Evolutionary conservation across 2,113 vertebrate genomes (phyloP), one percentile per base, ranked within the genome.

Genomic region (Donacobius atricapilla): DNA sequence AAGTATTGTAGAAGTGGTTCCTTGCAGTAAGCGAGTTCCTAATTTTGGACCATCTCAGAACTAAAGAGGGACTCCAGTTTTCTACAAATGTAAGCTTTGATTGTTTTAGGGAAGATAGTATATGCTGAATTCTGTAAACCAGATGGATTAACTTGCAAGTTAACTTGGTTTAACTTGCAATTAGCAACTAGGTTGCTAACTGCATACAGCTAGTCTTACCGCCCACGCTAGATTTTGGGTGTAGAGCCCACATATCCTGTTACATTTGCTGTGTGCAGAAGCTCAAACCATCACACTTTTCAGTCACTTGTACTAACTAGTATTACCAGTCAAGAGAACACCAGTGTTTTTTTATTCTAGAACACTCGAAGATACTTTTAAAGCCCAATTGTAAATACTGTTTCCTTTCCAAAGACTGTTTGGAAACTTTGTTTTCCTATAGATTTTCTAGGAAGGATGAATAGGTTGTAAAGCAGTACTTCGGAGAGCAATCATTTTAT

Each of bases 151-250:
- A 66, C 9, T n/a, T 56, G 31, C 54, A 56, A n/a, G 19, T 56
- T 56, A 56, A 33, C 17, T 66, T 19, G 6, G 20, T 48, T 75
- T 75, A 28, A 28, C 19, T 35, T 42, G 24, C 47, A 79, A 30
- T 14, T 44, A 35, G 39, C 60, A 79, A 72, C 21, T 48, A 25
- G 9, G 16, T 39, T 69, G 40, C 23, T 83, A 61, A 61, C 21
- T 71, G 56, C 21, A 63, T 35, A 39, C 15, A 60, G 28, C 7
- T 39, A 37, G 6, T 45, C 11, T 72, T 77, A 57, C 17, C 58
- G 57, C 12, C 18, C 14, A 10, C 0, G 0, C 24, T 19, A 44
- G 28, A 76, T n/a, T 50, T 47, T 39, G 6, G 47, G 23, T 19
- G 31, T 35, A 24, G 17, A 35, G 28, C 14, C 76, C 11, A 37